Conservation (phyloP, 2,113 vertebrate species). For the Stegastes partitus region DNA sequence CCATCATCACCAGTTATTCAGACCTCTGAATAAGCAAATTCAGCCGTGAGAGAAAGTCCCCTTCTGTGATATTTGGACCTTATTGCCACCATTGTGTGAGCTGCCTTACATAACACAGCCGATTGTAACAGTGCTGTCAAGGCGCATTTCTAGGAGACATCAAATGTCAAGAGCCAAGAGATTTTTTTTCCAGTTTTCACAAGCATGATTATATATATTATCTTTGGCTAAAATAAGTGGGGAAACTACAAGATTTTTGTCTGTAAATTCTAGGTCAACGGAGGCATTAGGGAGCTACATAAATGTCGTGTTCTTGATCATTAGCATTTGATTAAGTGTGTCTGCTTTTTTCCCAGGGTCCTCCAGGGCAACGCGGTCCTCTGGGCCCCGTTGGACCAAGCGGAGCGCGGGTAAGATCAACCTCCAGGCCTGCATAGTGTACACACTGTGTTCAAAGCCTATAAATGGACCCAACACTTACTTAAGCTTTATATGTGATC, state of each 20-base stretch:
- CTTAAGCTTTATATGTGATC: conserved; percentile 30
- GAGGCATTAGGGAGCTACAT: conserved; percentile 47
- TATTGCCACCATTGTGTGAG: conserved; percentile 22
- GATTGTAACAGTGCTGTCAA: conserved; percentile 25
- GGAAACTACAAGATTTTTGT: conserved; percentile 40
- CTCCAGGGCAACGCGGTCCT: conserved; percentile 90
- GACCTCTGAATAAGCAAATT: conserved; percentile 41
- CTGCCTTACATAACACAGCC: conserved; percentile 27
- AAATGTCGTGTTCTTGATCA: conserved; percentile 57
- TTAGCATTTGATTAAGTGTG: conserved; percentile 68
- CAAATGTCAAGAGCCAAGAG: conserved; percentile 46
- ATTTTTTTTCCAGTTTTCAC: conserved; percentile 20
- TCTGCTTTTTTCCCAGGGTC: conserved; percentile 87
- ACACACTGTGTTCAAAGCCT: conserved; percentile 35
- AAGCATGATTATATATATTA: conserved; percentile 42
- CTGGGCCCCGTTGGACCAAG: conserved; percentile 91
- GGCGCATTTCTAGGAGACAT: conserved; percentile 7
- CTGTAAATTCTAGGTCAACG: conserved; percentile 29
- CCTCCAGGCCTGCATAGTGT: conserved; percentile 26
- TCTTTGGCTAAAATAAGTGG: conserved; percentile 55
- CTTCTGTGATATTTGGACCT: conserved; percentile 9
- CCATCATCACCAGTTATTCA: conserved; percentile 39
- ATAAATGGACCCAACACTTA: conserved; percentile 47
- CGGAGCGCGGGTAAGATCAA: conserved; percentile 91
- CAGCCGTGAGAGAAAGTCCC: conserved; percentile 34